These are phyloP conservation scores for Burhinus oedicnemus DNA, from an alignment of 2,113 vertebrate genomes.

Conservation along the genomic window DNA sequence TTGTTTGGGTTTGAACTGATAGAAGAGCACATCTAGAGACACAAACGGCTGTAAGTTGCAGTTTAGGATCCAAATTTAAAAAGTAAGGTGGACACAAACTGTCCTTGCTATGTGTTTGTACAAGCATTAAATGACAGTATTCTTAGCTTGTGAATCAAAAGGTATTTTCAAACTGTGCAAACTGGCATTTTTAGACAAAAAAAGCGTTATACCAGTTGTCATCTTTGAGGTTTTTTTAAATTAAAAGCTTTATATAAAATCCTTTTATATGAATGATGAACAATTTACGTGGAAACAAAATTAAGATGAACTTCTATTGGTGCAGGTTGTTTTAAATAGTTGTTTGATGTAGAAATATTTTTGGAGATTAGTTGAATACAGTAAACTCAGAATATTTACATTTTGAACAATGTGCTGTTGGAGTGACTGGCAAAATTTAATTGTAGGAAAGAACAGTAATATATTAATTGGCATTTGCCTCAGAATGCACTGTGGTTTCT, in stretches of 20 bases:
- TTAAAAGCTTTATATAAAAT: neutral
- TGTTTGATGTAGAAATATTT: neutral
- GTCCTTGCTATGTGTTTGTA: neutral
- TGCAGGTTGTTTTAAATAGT: neutral
- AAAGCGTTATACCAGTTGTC: neutral
- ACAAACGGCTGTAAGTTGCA: no score
- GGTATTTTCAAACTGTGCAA: neutral
- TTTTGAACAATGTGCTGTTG: neutral
- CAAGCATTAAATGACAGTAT: neutral
- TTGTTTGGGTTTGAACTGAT: neutral
- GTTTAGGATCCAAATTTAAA: neutral
- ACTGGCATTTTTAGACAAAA: neutral
- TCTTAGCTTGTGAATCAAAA: neutral
- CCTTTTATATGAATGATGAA: neutral
- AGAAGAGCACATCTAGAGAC: neutral
- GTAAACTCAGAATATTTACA: neutral
- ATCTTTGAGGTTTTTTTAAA: neutral
- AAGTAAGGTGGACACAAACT: neutral
- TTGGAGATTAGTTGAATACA: slow-evolving; percentile 1
- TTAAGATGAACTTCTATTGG: neutral
- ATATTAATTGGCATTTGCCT: slow-evolving; percentile 68
- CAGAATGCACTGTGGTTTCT: slow-evolving; percentile 63
- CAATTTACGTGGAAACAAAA: neutral
- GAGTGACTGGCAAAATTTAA: slow-evolving; percentile 4
- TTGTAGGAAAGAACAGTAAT: neutral